Evolutionary conservation across 2,113 vertebrate species (phyloP).

Genomic region (Tichodroma muraria): DNA sequence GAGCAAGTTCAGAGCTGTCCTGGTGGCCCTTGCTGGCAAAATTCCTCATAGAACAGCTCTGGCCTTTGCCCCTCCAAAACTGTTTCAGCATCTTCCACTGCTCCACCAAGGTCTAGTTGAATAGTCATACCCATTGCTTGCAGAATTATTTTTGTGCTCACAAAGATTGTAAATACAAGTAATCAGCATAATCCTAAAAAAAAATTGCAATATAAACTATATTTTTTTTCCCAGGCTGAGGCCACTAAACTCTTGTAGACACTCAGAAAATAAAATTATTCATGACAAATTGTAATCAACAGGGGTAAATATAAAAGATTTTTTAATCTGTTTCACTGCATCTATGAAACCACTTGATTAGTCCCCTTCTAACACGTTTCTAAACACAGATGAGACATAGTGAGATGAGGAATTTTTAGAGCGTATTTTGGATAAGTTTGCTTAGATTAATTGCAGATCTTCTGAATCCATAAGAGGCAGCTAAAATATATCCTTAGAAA

Average conservation of each 20-base stretch:
- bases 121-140: background rate
- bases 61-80: background rate
- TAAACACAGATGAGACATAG: background rate
- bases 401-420: background rate
- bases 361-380: background rate
- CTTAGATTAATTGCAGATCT: background rate
- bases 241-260: background rate
- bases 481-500: constrained; percentile 10
- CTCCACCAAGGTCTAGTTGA: background rate
- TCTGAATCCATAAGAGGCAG: background rate
- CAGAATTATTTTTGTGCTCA: background rate
- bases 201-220: background rate
- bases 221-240: background rate
- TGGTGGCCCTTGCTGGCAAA: background rate
- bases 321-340: background rate
- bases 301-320: background rate
- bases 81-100: background rate
- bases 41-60: background rate
- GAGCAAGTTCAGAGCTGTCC: background rate
- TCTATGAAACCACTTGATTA: constrained; percentile 15
- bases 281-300: background rate
- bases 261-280: background rate
- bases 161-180: background rate
- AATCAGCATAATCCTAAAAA: background rate
- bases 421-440: background rate